phyloP scores from a whole-genome alignment of 2,888 invertebrate genomes.

The Drosophila nr. perissopoda region DNA sequence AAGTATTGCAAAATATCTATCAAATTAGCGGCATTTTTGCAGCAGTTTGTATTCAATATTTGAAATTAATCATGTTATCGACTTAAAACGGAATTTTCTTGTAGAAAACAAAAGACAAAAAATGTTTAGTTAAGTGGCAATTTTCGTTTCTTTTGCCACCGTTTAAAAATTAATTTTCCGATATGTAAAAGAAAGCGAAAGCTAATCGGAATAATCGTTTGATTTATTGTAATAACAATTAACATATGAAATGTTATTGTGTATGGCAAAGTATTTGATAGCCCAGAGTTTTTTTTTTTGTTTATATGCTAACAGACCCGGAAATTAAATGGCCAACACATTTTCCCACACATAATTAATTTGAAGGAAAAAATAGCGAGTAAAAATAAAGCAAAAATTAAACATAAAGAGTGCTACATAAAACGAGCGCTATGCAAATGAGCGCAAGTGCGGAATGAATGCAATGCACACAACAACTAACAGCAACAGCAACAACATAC shows the following conservation, averaged over 20 bases:
- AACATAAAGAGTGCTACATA: slow-evolving; percentile 47
- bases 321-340: slow-evolving; percentile 70
- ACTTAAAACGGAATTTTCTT: neutral
- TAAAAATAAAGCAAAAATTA: slow-evolving; percentile 36
- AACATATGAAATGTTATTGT: neutral
- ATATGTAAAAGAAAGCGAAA: slow-evolving; percentile 60
- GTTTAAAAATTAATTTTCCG: slow-evolving; percentile 1
- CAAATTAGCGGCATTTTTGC: slow-evolving; percentile 56
- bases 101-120: neutral
- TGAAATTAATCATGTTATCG: neutral
- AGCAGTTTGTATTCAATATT: neutral
- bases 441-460: slow-evolving; percentile 80
- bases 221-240: slow-evolving; percentile 5
- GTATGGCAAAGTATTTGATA: neutral
- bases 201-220: slow-evolving; percentile 37
- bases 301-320: slow-evolving; percentile 58
- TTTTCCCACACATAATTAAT: slow-evolving; percentile 80
- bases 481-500: slow-evolving; percentile 24
- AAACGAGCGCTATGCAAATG: slow-evolving; percentile 72
- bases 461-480: slow-evolving; percentile 51
- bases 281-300: neutral
- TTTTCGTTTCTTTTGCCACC: neutral
- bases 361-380: slow-evolving; percentile 37
- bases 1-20: slow-evolving; percentile 66
- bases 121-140: neutral